A percentile compares a stretch with the other conserved stretches of the same genome.
phyloP scores from a whole-genome alignment of 2,113 vertebrate species.

The Myrmecobius fasciatus region DNA sequence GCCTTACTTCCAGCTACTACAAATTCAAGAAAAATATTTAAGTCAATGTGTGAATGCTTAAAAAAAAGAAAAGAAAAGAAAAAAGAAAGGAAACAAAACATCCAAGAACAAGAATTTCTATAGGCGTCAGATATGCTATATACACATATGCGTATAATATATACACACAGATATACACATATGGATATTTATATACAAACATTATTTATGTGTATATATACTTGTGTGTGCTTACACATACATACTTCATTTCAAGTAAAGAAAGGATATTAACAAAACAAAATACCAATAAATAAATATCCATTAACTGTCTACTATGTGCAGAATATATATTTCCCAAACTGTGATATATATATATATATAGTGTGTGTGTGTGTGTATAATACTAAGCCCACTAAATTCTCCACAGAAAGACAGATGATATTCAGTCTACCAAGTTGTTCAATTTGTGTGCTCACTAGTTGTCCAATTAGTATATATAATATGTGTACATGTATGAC shows the following conservation, averaged over 20 bases:
- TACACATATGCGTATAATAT: too few species aligned
- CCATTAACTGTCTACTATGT: neutral
- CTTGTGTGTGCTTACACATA: neutral
- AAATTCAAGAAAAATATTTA: neutral
- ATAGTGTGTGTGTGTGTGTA: too few species aligned
- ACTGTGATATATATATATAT: neutral
- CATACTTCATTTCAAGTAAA: neutral
- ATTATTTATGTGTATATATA: neutral
- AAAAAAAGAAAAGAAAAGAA: neutral
- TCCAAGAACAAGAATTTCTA: neutral
- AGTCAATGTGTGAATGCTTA: neutral
- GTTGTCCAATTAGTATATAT: neutral
- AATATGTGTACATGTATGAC: neutral
- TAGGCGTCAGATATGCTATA: neutral
- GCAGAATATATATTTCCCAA: neutral
- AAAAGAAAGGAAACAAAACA: too few species aligned
- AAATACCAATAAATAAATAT: neutral
- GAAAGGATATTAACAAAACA: neutral
- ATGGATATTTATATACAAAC: neutral
- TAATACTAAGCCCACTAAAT: too few species aligned
- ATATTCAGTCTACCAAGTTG: neutral
- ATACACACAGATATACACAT: neutral
- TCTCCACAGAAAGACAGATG: neutral
- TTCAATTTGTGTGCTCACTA: neutral
- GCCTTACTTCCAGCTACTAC: neutral